Evolutionary conservation across 2,797 vertebrate species (phyloP), one percentile per base, ranked within the genome.

Genomic region (Coracias cyanogaster): DNA sequence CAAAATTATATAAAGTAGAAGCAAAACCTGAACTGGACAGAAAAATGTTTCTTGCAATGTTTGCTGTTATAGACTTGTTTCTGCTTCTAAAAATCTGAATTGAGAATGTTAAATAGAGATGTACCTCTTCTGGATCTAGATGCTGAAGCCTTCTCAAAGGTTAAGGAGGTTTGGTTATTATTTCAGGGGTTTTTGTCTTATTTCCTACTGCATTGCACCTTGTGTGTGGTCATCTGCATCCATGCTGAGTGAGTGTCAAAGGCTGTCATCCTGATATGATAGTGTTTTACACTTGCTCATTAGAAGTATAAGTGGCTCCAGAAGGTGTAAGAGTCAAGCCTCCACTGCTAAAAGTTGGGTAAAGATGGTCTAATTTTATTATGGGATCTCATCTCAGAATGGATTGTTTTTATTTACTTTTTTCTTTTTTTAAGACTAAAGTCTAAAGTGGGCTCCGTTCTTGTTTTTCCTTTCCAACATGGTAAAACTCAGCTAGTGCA

Each of bases 171-270:
- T 76, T 86, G n/a, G 43, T 94, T 77, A 31, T 84, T 94, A 65
- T 90, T 95, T 93, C 60, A 65, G 77, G 3, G 12, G 0, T 6
- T 85, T 61, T 86, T 91, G 19, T 76, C 93, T 93, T 86, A 82
- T 85, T 93, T 93, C 58, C 74, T 82, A 51, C 41, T 84, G 48
- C 24, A 43, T 60, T 72, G 54, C 22, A 66, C 88, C 74, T 90
- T 74, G 54, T 89, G 71, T 90, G 79, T 93, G 83, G 86, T 93
- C 88, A 94, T 72, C 66, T 80, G 78, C 35, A 86, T 61, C 52
- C 81, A 61, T 45, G 71, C 86, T 89, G 83, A 93, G 70, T 54
- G 55, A 82, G 52, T 89, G 93, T 93, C 92, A 94, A 95, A 95
- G 76, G 81, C 93, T 93, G 81, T 82, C 83, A 85, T 87, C 89